Evolutionary conservation across 2,888 invertebrate genomes (phyloP), one percentile per base, ranked within the genome.

Genomic region (Agonum fuliginosum): DNA sequence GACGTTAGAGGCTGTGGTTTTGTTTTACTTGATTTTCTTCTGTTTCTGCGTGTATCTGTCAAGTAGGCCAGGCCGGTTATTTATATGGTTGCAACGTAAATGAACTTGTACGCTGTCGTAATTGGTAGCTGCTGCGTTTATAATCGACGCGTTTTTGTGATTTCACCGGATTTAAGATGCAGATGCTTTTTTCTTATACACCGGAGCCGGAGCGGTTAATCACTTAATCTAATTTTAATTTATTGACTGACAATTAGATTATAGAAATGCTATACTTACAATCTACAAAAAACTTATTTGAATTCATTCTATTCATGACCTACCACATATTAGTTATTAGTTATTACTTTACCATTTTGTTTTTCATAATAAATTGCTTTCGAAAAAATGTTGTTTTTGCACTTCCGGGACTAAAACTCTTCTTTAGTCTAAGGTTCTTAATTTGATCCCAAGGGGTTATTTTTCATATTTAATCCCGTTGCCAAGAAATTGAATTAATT

Each of bases 41-140:
- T 74, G 74, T 74, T 74, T 58, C 58, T 73, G 43, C 73, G 43
- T 74, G 74, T 62, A 62, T 74, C 62, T 62, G 62, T 74, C 73
- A 73, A 73, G 74, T 74, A 74, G 74, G 74, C 74, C 74, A 74
- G 20, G 62, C 62, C 46, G 58, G 43, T 74, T 74, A 74, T 74
- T 74, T 74, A 74, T 74, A 74, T 8, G 62, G 46, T 62, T 62
- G 46, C 62, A 24, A 58, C 43, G 74, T 62, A 74, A 74, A 74
- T 74, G 74, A 74, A 74, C 74, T 74, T 74, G 74, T 74, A 74
- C 19, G 30, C 37, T 74, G 74, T 74, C 62, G 74, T 74, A 74
- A 74, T 74, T 74, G 74, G 74, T 43, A 41, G 62, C 46, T 20
- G 24, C 27, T 65, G 43, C 46, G 27, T 74, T 65, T 74, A 74